Conservation (phyloP, 2,113 vertebrate genomes). For the Echinops telfairi region DNA sequence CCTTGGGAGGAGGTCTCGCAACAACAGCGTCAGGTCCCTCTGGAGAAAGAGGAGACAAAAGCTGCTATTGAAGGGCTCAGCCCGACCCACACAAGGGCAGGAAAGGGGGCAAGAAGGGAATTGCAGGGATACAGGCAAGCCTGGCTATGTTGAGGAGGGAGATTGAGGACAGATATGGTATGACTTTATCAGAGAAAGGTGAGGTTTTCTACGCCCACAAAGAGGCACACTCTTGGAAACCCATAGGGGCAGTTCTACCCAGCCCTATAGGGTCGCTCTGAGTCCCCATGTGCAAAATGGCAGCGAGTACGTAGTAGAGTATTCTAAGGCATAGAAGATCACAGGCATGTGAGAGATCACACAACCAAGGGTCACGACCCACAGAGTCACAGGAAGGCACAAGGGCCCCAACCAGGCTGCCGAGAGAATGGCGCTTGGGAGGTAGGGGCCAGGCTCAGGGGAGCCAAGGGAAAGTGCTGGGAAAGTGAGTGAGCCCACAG, state of each 20-base stretch:
- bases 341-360: background rate
- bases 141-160: background rate
- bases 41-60: background rate
- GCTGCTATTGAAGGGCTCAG: background rate
- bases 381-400: background rate
- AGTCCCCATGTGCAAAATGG: too few species aligned
- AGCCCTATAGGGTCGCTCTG: too few species aligned
- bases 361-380: background rate
- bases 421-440: too few species aligned
- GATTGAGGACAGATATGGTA: background rate
- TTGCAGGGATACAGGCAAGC: accelerated
- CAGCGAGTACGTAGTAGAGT: too few species aligned
- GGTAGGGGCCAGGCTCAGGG: background rate
- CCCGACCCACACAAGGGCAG: background rate
- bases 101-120: background rate
- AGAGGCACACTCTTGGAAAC: too few species aligned
- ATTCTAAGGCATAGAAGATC: background rate
- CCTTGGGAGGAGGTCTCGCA: background rate
- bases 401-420: background rate
- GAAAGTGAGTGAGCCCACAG: accelerated
- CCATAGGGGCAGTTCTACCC: too few species aligned
- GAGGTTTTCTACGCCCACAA: too few species aligned
- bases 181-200: background rate
- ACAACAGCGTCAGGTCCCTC: accelerated
- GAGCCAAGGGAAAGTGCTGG: background rate